Evolutionary conservation across 2,888 invertebrate species (phyloP).

Genomic region (Nomada hirtipes): DNA sequence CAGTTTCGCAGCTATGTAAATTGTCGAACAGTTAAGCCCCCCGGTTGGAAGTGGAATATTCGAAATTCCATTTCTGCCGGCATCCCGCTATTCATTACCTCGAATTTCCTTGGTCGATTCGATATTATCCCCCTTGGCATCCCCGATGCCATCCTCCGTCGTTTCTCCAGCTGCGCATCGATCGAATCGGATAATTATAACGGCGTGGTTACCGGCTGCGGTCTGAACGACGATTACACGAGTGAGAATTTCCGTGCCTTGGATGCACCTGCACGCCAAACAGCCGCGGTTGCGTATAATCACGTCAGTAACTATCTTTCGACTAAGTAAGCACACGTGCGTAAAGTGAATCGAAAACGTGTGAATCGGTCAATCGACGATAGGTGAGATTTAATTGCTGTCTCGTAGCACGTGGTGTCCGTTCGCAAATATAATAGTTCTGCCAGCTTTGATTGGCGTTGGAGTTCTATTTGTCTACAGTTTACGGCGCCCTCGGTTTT

Average conservation of each 20-base stretch:
- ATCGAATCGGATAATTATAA: slow-evolving; percentile 73
- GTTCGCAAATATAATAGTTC: not conserved
- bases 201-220: slow-evolving; percentile 62
- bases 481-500: not conserved
- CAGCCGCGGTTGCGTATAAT: slow-evolving; percentile 25
- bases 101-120: slow-evolving; percentile 65
- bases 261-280: slow-evolving; percentile 22
- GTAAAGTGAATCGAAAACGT: not conserved
- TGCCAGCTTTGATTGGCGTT: not conserved
- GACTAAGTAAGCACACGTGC: not conserved
- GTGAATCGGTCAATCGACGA: not conserved
- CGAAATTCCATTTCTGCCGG: slow-evolving; percentile 55
- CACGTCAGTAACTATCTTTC: slow-evolving; percentile 8
- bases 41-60: slow-evolving; percentile 34
- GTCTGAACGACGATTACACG: slow-evolving; percentile 59
- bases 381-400: not conserved
- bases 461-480: not conserved
- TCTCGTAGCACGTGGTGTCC: not conserved
- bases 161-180: slow-evolving; percentile 60
- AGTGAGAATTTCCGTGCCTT: slow-evolving; percentile 55
- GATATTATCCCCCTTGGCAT: slow-evolving; percentile 59
- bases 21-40: slow-evolving; percentile 1
- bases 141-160: slow-evolving; percentile 45
- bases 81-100: slow-evolving; percentile 63
- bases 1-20: slow-evolving; percentile 11